Conservation (phyloP, 2,888 invertebrate genomes). For the Philonicus albiceps region DNA sequence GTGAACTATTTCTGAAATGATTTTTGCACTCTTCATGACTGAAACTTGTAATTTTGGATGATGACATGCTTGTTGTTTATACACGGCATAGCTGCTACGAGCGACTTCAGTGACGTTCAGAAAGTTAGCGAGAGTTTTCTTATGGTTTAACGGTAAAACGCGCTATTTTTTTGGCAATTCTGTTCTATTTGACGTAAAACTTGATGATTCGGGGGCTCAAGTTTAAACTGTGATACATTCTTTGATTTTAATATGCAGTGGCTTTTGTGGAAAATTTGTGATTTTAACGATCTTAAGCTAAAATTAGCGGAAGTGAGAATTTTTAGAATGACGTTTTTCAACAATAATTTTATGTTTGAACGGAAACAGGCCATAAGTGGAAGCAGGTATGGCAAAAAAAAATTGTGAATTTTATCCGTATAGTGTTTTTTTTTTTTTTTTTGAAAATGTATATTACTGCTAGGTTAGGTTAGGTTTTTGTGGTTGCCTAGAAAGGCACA, state of each 20-base stretch:
- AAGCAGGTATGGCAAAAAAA: neutral
- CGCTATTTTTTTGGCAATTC: neutral
- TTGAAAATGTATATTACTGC: neutral
- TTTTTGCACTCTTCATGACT: neutral
- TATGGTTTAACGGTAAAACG: neutral
- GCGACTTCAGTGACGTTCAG: neutral
- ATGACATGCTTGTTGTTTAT: conserved; percentile 14
- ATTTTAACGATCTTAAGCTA: neutral
- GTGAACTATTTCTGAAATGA: neutral
- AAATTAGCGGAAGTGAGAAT: neutral
- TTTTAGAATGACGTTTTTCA: neutral
- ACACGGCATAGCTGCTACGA: neutral
- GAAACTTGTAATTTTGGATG: conserved; percentile 22
- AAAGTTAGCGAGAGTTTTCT: neutral
- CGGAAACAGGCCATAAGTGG: neutral
- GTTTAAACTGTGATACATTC: neutral
- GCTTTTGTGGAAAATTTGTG: neutral
- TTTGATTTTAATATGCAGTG: neutral
- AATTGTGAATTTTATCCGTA: neutral
- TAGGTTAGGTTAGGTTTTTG: too few species aligned
- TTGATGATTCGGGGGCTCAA: neutral
- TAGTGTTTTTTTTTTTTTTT: neutral
- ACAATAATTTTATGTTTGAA: neutral
- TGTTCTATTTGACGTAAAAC: neutral
- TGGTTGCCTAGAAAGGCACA: too few species aligned